Evolutionary conservation across 2,113 vertebrate species (phyloP).

Genomic region (Micronycteris hirsuta): DNA sequence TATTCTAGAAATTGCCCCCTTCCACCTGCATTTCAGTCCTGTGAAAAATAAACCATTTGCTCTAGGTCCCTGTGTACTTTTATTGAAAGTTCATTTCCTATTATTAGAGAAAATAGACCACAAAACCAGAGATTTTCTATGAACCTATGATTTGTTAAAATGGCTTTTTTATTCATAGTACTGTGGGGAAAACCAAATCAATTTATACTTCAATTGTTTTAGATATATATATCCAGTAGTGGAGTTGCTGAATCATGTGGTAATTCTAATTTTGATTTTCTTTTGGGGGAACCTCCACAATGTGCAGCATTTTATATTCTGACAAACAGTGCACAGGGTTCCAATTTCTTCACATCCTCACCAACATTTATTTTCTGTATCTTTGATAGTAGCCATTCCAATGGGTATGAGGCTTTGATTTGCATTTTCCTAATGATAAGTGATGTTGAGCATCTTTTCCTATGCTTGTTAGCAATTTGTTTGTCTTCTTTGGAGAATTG

Average conservation of each 20-base stretch:
- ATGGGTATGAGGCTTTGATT: not conserved
- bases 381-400: not conserved
- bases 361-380: not conserved
- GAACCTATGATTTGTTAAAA: constrained; percentile 67
- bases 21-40: constrained; percentile 43
- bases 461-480: not conserved
- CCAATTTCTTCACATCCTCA: not conserved
- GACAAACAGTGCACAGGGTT: not conserved
- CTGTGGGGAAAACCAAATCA: constrained; percentile 73
- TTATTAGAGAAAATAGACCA: constrained; percentile 72
- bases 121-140: constrained; percentile 72
- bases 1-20: constrained; percentile 60
- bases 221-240: not conserved
- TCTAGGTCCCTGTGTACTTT: constrained; percentile 59
- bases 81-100: constrained; percentile 72
- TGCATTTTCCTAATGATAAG: not conserved
- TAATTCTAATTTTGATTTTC: constrained; percentile 17
- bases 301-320: not conserved
- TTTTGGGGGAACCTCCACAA: not conserved
- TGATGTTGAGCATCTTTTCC: not conserved
- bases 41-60: constrained; percentile 66
- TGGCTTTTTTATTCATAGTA: constrained; percentile 70
- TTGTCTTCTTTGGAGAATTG: not conserved
- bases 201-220: constrained; percentile 56
- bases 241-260: not conserved